Conservation (phyloP, 2,113 vertebrate genomes). For the Nerophis lumbriciformis region DNA sequence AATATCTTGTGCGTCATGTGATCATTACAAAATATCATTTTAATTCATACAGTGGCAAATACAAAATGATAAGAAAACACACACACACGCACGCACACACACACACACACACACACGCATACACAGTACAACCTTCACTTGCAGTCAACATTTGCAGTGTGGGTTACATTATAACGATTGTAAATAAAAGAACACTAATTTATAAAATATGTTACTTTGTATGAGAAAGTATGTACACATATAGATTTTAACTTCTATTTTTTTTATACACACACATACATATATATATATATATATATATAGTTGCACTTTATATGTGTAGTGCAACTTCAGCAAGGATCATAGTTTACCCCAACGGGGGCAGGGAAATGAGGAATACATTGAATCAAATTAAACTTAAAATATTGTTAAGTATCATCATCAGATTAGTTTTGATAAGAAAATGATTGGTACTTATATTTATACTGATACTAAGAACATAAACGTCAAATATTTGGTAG, state of each 20-base stretch:
- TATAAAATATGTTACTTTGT: constrained; percentile 40
- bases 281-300: too few relatives aligned
- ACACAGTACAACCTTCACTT: neutral
- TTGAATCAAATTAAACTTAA: neutral
- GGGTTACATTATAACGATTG: constrained; percentile 24
- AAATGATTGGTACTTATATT: neutral
- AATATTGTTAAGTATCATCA: neutral
- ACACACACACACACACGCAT: constrained; percentile 36
- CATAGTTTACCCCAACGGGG: neutral
- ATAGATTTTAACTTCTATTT: constrained; percentile 17
- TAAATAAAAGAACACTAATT: constrained; percentile 55
- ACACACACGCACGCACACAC: constrained; percentile 22
- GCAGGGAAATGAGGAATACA: neutral
- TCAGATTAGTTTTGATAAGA: neutral
- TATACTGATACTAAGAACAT: neutral
- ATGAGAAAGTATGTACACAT: constrained; percentile 42
- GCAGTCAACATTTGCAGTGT: neutral
- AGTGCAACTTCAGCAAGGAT: neutral
- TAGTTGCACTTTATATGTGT: too few relatives aligned
- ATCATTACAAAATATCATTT: constrained; percentile 50
- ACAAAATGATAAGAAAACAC: constrained; percentile 45
- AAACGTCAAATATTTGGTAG: neutral
- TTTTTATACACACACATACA: neutral
- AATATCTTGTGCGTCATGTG: constrained; percentile 49
- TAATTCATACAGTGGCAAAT: constrained; percentile 40